Percentiles rank a stretch among this genome's conserved stretches.
phyloP scores from a whole-genome alignment of 1,140 invertebrate species.

The Lucilia cuprina region DNA sequence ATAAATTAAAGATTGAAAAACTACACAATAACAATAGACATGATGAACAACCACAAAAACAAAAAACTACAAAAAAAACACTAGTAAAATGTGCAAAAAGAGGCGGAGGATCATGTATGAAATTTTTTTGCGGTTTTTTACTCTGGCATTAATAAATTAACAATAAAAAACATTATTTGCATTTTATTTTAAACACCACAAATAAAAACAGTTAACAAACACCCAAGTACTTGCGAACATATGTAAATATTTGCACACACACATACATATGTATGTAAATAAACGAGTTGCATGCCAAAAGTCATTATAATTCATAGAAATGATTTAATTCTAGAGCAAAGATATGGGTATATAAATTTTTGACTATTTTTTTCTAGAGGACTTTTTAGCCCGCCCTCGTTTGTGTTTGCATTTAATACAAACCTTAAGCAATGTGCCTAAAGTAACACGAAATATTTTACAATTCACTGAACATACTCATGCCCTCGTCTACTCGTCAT shows the following conservation, averaged over 20 bases:
- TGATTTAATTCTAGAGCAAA: no score
- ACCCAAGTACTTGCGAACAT: not conserved
- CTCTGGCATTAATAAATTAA: constrained; percentile 4
- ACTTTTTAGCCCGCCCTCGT: no score
- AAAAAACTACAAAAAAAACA: not conserved
- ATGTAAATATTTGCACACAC: not conserved
- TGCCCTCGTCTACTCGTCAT: no score
- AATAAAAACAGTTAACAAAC: not conserved
- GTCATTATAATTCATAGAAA: no score
- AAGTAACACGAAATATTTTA: constrained; percentile 1
- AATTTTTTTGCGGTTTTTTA: not conserved
- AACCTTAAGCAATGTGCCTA: not conserved
- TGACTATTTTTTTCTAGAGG: no score
- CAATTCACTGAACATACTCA: not conserved
- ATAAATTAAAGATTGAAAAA: not conserved
- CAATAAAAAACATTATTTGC: not conserved
- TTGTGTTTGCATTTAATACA: not conserved
- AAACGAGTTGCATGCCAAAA: no score
- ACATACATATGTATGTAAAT: no score
- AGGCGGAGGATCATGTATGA: not conserved
- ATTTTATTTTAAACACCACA: not conserved
- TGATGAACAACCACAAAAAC: constrained; percentile 2
- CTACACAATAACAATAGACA: not conserved
- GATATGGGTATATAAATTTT: no score
- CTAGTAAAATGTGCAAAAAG: not conserved